Percentiles rank a stretch among this genome's conserved stretches.
Evolutionary conservation across 2,888 invertebrate genomes (phyloP).

Genomic region (Acleris sparsana): DNA sequence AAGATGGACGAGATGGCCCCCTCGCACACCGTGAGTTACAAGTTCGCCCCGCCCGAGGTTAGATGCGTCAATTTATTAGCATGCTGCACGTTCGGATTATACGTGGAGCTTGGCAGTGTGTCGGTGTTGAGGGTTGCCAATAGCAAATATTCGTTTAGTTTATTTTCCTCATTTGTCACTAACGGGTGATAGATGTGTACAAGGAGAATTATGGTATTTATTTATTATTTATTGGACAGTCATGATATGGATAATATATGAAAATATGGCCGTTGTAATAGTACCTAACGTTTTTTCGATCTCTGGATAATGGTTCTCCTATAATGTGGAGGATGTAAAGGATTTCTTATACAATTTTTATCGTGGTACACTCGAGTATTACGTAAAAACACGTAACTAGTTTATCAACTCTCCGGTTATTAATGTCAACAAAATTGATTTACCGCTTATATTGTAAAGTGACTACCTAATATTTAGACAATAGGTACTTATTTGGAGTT

Average conservation of each 20-base stretch:
- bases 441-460: conserved; percentile 4
- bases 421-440: conserved; percentile 8
- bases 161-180: conserved; percentile 36
- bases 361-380: neutral
- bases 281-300: conserved; percentile 9
- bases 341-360: neutral
- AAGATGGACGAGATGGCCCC: conserved; percentile 89
- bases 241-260: conserved; percentile 6
- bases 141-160: conserved; percentile 41
- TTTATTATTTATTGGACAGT: conserved; percentile 19
- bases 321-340: neutral
- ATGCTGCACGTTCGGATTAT: conserved; percentile 73
- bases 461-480: conserved; percentile 7
- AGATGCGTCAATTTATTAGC: conserved; percentile 69
- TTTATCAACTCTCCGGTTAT: neutral
- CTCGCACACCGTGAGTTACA: conserved; percentile 85
- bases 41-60: conserved; percentile 85
- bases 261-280: conserved; percentile 2
- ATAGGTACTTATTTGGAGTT: conserved; percentile 1
- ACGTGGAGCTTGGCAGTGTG: conserved; percentile 77
- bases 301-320: conserved; percentile 6
- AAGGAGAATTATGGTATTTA: conserved; percentile 5
- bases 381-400: neutral
- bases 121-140: conserved; percentile 73
- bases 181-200: conserved; percentile 6